These are phyloP conservation scores for Drosophila kanapiae DNA, from an alignment of 1,140 invertebrate species.

Conservation along the genomic window DNA sequence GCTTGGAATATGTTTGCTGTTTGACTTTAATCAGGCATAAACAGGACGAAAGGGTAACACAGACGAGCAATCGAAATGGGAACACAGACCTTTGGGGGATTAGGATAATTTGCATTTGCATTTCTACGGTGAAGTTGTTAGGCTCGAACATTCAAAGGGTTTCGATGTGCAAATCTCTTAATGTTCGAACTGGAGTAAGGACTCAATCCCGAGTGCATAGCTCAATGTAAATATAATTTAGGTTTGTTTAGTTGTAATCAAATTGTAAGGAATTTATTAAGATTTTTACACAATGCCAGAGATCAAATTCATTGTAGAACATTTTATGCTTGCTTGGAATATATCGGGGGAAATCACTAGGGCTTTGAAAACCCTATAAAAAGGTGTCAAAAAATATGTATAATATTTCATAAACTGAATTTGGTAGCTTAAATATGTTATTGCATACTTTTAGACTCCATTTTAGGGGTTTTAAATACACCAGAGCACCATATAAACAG, in stretches of 20 bases:
- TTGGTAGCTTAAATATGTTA: too few species aligned
- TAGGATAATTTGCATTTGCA: conserved; percentile 47
- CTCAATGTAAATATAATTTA: not conserved
- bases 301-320: not conserved
- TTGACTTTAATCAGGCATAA: conserved; percentile 48
- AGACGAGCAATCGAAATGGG: conserved; percentile 33
- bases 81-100: conserved; percentile 28
- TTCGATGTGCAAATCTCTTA: conserved; percentile 10
- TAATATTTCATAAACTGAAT: too few species aligned
- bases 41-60: conserved; percentile 15
- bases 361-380: too few species aligned
- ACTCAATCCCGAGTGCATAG: not conserved
- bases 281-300: not conserved
- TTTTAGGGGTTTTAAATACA: too few species aligned
- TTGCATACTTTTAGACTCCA: too few species aligned
- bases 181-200: conserved; percentile 2
- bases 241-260: not conserved
- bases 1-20: conserved; percentile 32
- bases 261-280: not conserved
- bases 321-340: too few species aligned
- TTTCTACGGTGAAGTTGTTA: conserved; percentile 14
- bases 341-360: too few species aligned
- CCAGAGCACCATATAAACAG: too few species aligned
- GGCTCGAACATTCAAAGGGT: conserved; percentile 6
- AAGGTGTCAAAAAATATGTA: too few species aligned